A percentile compares a stretch with the other conserved stretches of the same genome.
phyloP scores from a whole-genome alignment of 2,797 vertebrate species.

The Coregonus suidteri region DNA sequence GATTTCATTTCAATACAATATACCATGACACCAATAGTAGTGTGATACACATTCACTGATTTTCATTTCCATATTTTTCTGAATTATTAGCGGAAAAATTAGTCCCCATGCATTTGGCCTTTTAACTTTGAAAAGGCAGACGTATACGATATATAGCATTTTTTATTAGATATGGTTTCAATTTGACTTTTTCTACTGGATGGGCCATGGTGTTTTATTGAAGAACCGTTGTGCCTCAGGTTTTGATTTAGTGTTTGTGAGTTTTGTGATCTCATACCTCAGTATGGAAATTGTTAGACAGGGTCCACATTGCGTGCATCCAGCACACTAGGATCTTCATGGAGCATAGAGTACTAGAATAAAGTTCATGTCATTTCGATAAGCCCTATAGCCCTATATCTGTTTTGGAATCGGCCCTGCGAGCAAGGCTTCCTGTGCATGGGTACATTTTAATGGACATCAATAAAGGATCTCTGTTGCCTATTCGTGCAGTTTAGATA shows the following conservation, averaged over 20 bases:
- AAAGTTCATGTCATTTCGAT: neutral
- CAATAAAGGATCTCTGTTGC: too few species aligned
- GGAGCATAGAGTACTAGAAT: constrained; percentile 21
- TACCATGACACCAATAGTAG: too few species aligned
- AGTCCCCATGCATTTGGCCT: neutral
- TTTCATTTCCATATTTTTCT: neutral
- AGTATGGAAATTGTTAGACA: constrained; percentile 78
- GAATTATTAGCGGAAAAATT: neutral
- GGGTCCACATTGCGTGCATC: constrained; percentile 61
- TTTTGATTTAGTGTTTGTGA: constrained; percentile 82
- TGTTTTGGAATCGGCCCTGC: neutral
- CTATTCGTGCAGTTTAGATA: too few species aligned
- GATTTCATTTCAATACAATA: neutral
- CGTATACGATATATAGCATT: constrained; percentile 17
- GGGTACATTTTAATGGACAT: too few species aligned
- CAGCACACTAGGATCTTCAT: constrained; percentile 35
- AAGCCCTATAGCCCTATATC: neutral
- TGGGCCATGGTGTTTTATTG: constrained; percentile 68
- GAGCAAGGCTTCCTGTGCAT: too few species aligned
- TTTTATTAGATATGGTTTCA: constrained; percentile 63
- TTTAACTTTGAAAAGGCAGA: constrained; percentile 12
- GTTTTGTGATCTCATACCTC: constrained; percentile 78
- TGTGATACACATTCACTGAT: too few species aligned
- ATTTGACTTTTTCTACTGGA: constrained; percentile 63
- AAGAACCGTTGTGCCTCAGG: constrained; percentile 66